Base-by-base conservation (phyloP, 2,888 invertebrate genomes). In the Carterocephalus palaemon region DNA sequence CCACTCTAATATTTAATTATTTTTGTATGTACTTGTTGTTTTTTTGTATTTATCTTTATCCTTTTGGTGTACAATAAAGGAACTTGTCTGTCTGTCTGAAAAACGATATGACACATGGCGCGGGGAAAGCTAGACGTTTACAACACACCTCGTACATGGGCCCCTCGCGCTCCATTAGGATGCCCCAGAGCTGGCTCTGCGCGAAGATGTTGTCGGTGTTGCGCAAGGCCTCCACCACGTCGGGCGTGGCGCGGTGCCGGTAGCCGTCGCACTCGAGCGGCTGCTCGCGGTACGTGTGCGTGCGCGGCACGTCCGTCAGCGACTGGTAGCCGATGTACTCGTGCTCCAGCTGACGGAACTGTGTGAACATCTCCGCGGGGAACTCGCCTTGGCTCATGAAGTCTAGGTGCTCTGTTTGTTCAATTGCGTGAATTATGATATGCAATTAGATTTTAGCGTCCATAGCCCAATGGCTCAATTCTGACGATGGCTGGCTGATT, bases 241-340 rank as follows among this genome's bases (percentile, higher is more conserved):
- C 95, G 47, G 89, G 88, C 0, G 92, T 92, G 0, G 94, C 88
- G 63, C 92, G 91, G 45, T 88, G 71, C 53, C 88, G 82, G 66
- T 90, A 92, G 52, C 90, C 66, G 82, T 92, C 70, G 48, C 79
- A 85, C 23, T 81, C 83, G 13, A 88, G 49, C 31, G 88, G 72
- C 46, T 91, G 90, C 67, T 96, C 96, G 28, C 88, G 82, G 70
- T 93, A 94, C 2, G 92, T 89, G 29, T 93, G 83, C 1, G 94
- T 92, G 59, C 93, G 92, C 0, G 97, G 97, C 6, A 98, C 96
- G 85, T 98, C 97, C 0, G 97, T 97, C 41, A 98, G 89, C 70
- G 97, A 97, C 84, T 97, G 97, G 84, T 98, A 98, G 31, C 96
- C 97, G 68, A 96, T 94, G 70, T 96, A 96, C 68, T 95, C 95